A percentile compares a stretch with the other conserved stretches of the same genome.
phyloP scores from a whole-genome alignment of 2,113 vertebrate species.

The Lagopus leucura region DNA sequence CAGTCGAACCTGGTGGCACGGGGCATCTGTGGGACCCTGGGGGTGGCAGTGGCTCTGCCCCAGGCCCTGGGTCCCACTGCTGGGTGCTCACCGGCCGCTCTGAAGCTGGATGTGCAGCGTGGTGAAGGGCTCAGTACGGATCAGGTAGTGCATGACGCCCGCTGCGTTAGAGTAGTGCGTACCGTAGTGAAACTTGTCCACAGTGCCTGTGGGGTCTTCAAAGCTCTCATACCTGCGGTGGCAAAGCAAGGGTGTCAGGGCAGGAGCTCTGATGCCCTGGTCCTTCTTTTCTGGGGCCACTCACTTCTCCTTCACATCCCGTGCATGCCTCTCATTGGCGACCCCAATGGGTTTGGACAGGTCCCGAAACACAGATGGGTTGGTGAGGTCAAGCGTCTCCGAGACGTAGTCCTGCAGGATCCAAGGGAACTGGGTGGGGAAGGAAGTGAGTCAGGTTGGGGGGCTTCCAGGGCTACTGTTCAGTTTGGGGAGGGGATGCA shows the following conservation, averaged over 20 bases:
- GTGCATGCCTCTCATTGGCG: slow-evolving; percentile 92
- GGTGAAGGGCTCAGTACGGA: slow-evolving; percentile 96
- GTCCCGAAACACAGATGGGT: slow-evolving; percentile 91
- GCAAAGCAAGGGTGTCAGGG: rapidly evolving
- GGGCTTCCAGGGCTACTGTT: rapidly evolving
- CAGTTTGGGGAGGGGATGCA: rapidly evolving
- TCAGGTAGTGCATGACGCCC: slow-evolving; percentile 99
- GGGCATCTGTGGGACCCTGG: neutral
- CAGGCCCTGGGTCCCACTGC: rapidly evolving
- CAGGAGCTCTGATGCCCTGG: rapidly evolving
- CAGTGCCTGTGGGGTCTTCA: slow-evolving; percentile 92
- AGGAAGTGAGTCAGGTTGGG: neutral
- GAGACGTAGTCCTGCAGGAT: slow-evolving; percentile 93
- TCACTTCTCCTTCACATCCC: slow-evolving; percentile 95
- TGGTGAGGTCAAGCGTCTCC: slow-evolving; percentile 85
- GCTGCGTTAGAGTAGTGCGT: slow-evolving; percentile 99
- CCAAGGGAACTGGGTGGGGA: slow-evolving; percentile 90
- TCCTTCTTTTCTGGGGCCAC: neutral
- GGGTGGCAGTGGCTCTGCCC: neutral
- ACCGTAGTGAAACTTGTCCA: slow-evolving; percentile 97
- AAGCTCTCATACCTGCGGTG: slow-evolving; percentile 92
- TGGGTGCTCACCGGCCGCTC: slow-evolving; percentile 86
- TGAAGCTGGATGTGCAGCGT: slow-evolving; percentile 96
- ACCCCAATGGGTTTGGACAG: slow-evolving; percentile 96
- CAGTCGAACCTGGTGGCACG: slow-evolving; percentile 90